A percentile compares a stretch with the other conserved stretches of the same genome.
Evolutionary conservation across 92 coral and sea anemone species (phyloP).

Genomic region (Heteractis magnifica): DNA sequence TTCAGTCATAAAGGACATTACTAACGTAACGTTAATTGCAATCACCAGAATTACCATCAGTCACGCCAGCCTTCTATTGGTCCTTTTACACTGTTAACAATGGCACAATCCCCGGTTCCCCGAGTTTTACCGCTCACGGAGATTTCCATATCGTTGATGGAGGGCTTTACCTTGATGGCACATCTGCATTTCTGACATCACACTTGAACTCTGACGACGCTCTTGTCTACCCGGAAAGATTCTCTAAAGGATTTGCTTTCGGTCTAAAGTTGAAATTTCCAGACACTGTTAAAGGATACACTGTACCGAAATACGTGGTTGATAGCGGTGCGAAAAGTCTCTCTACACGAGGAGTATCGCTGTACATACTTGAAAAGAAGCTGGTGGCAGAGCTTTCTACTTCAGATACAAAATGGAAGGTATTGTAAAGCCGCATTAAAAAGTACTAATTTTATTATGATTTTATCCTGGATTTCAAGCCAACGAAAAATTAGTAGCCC

Average conservation of each 20-base stretch:
- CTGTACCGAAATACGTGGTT: conserved; percentile 63
- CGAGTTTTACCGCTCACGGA: conserved; percentile 66
- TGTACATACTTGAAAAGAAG: conserved; percentile 76
- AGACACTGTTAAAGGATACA: conserved; percentile 55
- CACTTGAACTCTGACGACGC: conserved; percentile 55
- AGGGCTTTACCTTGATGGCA: conserved; percentile 85
- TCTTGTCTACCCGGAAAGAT: conserved; percentile 68
- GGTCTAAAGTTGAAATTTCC: conserved; percentile 82
- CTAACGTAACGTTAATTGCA: background rate
- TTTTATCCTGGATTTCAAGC: no score
- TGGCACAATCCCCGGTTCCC: conserved; percentile 68
- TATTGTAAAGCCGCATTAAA: conserved; percentile 20
- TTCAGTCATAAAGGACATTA: background rate
- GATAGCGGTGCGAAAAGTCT: conserved; percentile 88
- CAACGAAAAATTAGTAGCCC: no score
- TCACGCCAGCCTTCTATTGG: conserved; percentile 77
- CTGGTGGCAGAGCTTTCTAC: conserved; percentile 79
- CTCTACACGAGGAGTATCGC: conserved; percentile 75
- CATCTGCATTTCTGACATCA: conserved; percentile 69
- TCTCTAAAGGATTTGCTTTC: conserved; percentile 69
- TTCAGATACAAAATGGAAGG: conserved; percentile 80
- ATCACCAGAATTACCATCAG: conserved; percentile 64
- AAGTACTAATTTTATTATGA: background rate
- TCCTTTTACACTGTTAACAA: conserved; percentile 69
- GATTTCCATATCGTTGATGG: conserved; percentile 69